phyloP scores from a whole-genome alignment of 2,113 vertebrate genomes.

The human (Homo sapiens) region DNA sequence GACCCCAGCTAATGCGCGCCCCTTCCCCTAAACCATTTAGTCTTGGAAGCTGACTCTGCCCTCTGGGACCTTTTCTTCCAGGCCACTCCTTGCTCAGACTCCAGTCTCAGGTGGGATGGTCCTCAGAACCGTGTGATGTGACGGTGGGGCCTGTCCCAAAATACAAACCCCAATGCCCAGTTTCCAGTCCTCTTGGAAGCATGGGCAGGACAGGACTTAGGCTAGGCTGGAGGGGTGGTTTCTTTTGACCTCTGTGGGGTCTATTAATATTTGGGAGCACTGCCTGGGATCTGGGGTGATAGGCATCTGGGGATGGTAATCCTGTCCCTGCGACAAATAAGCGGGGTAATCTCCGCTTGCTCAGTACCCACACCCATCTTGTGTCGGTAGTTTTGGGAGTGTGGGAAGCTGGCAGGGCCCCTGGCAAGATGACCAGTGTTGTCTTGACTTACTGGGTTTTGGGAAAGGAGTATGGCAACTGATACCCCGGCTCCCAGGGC shows the following conservation, averaged over 20 bases:
- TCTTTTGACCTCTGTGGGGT: neutral
- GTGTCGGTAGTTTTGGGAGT: slow-evolving; percentile 32
- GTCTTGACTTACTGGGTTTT: slow-evolving; percentile 67
- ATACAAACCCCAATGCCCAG: neutral
- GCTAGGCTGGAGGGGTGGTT: neutral
- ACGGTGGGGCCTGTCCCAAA: neutral
- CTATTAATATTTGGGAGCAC: neutral
- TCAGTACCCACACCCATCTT: neutral
- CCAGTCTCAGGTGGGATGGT: slow-evolving; percentile 8
- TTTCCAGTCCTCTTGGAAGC: neutral
- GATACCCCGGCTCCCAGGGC: slow-evolving; percentile 40
- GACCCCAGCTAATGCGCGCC: neutral
- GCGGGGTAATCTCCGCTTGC: neutral
- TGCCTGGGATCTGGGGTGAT: slow-evolving; percentile 3
- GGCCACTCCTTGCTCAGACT: neutral
- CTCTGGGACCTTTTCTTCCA: neutral
- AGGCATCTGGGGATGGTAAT: slow-evolving; percentile 26
- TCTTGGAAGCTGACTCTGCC: neutral
- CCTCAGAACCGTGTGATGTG: neutral
- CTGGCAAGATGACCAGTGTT: slow-evolving; percentile 50
- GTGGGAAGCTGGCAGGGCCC: slow-evolving; percentile 66
- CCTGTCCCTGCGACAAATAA: slow-evolving; percentile 9
- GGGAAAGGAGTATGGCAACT: slow-evolving; percentile 55
- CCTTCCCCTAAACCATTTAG: neutral
- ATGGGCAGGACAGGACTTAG: neutral